These are phyloP conservation scores for Gonioctena quinquepunctata DNA, from an alignment of 1,140 invertebrate genomes.

Conservation along the genomic window DNA sequence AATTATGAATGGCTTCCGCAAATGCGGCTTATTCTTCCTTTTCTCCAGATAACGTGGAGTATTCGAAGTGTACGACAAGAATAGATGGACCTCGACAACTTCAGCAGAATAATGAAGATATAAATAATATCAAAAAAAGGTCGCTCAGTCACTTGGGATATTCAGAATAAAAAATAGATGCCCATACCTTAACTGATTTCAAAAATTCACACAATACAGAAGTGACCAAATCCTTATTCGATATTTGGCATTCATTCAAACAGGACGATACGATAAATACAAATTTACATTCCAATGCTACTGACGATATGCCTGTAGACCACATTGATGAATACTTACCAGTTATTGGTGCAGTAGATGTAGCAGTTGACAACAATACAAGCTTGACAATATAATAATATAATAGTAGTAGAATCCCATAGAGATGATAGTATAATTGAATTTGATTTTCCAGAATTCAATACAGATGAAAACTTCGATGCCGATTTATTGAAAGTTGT, in stretches of 20 bases:
- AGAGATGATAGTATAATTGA: neutral
- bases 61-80: neutral
- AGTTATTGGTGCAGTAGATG: neutral
- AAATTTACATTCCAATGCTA: neutral
- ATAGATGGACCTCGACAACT: neutral
- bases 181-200: neutral
- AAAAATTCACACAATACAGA: neutral
- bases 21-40: neutral
- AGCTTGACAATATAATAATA: neutral
- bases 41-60: conserved; percentile 16
- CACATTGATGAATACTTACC: neutral
- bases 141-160: neutral
- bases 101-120: neutral
- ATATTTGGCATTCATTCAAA: neutral
- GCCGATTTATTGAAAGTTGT: neutral
- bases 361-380: neutral
- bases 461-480: neutral
- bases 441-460: neutral
- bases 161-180: neutral
- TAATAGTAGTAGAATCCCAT: neutral
- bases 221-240: neutral
- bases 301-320: neutral
- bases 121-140: neutral
- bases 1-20: neutral
- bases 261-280: neutral